A percentile compares a stretch with the other conserved stretches of the same genome.
Evolutionary conservation across 2,797 vertebrate genomes (phyloP).

Genomic region (Gambelia wislizenii): DNA sequence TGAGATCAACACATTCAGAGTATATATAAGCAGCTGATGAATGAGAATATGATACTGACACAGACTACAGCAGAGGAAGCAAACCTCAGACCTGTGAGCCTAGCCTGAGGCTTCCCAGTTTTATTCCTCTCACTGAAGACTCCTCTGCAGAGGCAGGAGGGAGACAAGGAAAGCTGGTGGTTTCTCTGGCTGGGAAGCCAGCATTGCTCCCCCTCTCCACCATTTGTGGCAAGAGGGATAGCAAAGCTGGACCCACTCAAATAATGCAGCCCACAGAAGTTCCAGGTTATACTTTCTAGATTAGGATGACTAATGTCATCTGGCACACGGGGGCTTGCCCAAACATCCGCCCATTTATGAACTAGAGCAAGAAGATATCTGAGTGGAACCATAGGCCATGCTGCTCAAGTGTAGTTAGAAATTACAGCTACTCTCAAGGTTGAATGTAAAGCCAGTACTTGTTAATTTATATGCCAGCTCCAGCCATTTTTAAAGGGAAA

Average conservation of each 20-base stretch:
- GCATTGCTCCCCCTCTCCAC: neutral
- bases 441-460: neutral
- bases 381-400: neutral
- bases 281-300: neutral
- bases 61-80: neutral
- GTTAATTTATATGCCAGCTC: neutral
- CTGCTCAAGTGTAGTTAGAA: constrained; percentile 57
- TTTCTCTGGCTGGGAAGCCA: neutral
- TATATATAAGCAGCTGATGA: neutral
- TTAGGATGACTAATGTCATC: neutral
- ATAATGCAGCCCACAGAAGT: neutral
- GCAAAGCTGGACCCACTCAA: neutral
- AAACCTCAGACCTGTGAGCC: too few species aligned
- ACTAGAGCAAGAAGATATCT: neutral
- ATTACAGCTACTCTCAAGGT: constrained; percentile 52
- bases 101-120: neutral
- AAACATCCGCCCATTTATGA: neutral
- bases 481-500: neutral
- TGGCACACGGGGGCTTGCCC: too few species aligned
- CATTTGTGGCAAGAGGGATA: neutral
- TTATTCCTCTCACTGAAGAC: neutral
- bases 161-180: neutral
- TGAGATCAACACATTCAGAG: neutral
- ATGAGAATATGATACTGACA: neutral
- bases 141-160: neutral